A percentile compares a stretch with the other conserved stretches of the same genome.
phyloP scores from a whole-genome alignment of 2,888 invertebrate genomes.

The Cataglyphis cursor region DNA sequence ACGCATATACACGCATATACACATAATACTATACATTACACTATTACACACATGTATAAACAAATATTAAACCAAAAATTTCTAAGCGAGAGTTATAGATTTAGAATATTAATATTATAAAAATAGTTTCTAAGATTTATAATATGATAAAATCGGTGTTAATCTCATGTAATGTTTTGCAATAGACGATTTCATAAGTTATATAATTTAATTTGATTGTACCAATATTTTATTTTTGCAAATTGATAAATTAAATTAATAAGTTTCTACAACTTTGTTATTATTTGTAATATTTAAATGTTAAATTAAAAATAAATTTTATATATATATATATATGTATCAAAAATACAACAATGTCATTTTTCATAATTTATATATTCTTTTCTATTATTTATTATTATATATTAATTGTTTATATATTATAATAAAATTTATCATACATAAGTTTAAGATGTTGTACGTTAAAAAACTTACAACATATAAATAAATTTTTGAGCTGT shows the following conservation, averaged over 20 bases:
- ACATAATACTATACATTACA: background rate
- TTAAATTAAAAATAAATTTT: conserved; percentile 13
- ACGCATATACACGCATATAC: background rate
- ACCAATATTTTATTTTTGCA: background rate
- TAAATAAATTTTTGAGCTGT: conserved; percentile 11
- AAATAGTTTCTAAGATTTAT: conserved; percentile 28
- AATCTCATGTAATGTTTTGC: conserved; percentile 19
- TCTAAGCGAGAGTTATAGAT: conserved; percentile 10
- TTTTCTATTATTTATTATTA: background rate
- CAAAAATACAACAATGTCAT: background rate
- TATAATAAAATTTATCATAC: conserved; percentile 9
- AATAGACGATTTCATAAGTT: background rate
- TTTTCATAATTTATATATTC: background rate
- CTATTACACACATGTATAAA: conserved; percentile 1
- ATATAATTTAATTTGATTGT: background rate
- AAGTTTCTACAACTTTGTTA: conserved; percentile 6
- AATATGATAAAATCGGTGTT: conserved; percentile 2
- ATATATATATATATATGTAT: conserved; percentile 6
- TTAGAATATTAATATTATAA: conserved; percentile 14
- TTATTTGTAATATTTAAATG: background rate
- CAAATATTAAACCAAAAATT: background rate
- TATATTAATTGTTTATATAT: background rate
- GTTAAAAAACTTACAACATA: background rate
- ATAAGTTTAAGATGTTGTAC: background rate
- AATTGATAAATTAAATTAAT: conserved; percentile 20